Percentiles rank a stretch among this genome's conserved stretches.
These are phyloP conservation scores for Papilio machaon DNA, from an alignment of 1,140 invertebrate genomes.

Conservation along the genomic window DNA sequence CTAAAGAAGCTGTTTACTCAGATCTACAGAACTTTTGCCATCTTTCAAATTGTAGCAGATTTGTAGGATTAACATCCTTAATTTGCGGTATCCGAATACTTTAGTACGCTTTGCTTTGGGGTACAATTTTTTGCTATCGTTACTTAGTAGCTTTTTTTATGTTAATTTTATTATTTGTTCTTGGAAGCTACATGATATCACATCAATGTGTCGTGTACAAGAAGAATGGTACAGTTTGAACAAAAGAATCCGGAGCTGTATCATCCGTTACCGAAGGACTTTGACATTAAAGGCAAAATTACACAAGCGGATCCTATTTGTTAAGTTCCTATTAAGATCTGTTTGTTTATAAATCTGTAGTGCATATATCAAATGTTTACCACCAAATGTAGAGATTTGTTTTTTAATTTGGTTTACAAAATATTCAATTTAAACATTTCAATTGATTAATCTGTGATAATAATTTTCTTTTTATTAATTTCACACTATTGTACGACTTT, in stretches of 20 bases:
- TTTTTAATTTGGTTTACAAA: background rate
- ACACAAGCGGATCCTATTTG: background rate
- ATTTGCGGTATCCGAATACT: background rate
- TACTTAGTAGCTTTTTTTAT: background rate
- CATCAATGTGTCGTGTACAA: background rate
- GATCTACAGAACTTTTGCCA: no score
- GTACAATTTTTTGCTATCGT: background rate
- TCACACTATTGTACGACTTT: background rate
- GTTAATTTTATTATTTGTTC: background rate
- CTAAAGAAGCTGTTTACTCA: no score
- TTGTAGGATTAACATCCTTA: background rate
- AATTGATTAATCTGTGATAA: background rate
- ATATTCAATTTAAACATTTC: background rate
- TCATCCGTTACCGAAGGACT: background rate
- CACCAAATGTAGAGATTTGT: background rate
- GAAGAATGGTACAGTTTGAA: background rate
- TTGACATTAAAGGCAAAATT: background rate
- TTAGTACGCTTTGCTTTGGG: background rate
- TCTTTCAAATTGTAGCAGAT: no score
- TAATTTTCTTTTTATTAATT: background rate
- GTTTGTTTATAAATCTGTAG: background rate
- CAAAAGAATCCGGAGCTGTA: conserved; percentile 5
- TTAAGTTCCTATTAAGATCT: background rate
- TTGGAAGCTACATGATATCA: background rate
- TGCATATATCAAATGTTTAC: background rate